A percentile compares a stretch with the other conserved stretches of the same genome.
Conservation (phyloP, 1,140 invertebrate species). For the Hetaerina americana region DNA sequence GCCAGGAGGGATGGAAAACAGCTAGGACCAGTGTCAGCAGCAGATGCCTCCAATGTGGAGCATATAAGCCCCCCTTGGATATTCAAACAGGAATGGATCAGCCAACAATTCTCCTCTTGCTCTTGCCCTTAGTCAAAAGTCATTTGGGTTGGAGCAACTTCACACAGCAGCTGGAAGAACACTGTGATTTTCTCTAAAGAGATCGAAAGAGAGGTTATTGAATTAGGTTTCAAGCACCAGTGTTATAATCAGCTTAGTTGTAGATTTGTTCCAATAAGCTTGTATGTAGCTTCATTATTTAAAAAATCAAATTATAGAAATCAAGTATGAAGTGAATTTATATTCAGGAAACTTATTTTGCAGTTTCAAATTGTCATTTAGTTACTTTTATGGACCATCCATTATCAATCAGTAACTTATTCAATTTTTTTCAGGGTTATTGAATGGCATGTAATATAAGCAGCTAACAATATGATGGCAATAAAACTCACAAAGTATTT, state of each 20-base stretch:
- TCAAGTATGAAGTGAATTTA: no score
- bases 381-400: no score
- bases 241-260: background rate
- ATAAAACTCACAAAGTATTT: no score
- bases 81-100: background rate
- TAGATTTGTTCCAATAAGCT: no score
- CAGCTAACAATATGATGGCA: no score
- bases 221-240: background rate
- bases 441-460: no score
- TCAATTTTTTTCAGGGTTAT: no score
- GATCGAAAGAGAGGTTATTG: slow-evolving; percentile 19
- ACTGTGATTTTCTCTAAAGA: slow-evolving; percentile 73
- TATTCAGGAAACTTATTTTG: no score
- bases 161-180: slow-evolving; percentile 78
- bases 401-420: no score
- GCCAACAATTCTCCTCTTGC: background rate
- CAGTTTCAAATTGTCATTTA: no score
- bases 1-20: background rate
- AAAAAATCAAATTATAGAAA: no score
- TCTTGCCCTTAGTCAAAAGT: background rate
- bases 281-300: no score
- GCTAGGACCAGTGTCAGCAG: background rate
- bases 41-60: background rate
- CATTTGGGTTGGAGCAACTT: slow-evolving; percentile 66
- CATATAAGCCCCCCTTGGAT: background rate